These are phyloP conservation scores for Rhopilema esculentum DNA, from an alignment of 30 jellyfish, hydroid and myxozoan genomes.

Conservation along the genomic window DNA sequence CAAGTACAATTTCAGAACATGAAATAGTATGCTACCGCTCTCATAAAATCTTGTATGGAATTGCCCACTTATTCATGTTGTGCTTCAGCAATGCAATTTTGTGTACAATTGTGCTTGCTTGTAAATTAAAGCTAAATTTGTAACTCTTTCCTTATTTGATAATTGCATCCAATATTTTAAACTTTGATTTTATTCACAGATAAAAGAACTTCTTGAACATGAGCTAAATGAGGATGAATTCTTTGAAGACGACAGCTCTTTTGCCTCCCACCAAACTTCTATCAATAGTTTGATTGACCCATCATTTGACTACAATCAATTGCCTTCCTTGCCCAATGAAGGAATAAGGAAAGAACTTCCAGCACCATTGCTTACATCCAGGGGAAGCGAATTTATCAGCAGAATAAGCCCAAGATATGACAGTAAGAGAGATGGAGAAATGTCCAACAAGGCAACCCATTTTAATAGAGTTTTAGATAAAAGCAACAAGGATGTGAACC, in stretches of 20 bases:
- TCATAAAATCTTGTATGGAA: too few species aligned
- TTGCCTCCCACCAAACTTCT: constrained; percentile 57
- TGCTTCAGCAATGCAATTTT: too few species aligned
- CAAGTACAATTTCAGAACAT: too few species aligned
- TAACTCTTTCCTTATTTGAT: too few species aligned
- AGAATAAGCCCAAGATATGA: constrained; percentile 15
- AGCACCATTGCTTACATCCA: constrained; percentile 53
- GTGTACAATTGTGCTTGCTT: too few species aligned
- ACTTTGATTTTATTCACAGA: constrained; percentile 22
- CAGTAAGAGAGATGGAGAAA: neutral
- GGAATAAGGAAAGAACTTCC: neutral
- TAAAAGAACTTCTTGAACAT: constrained; percentile 77
- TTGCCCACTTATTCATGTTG: too few species aligned
- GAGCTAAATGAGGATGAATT: constrained; percentile 86
- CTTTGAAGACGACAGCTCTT: constrained; percentile 77
- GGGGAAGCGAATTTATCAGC: constrained; percentile 49
- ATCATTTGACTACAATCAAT: constrained; percentile 26
- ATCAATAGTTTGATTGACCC: constrained; percentile 12
- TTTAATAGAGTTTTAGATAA: neutral
- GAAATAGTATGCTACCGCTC: too few species aligned
- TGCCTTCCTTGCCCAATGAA: neutral
- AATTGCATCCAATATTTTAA: neutral
- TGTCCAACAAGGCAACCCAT: neutral
- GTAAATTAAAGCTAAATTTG: too few species aligned
- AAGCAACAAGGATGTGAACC: neutral